A percentile compares a stretch with the other conserved stretches of the same genome.
phyloP scores from a whole-genome alignment of 2,888 invertebrate species.

The Rhagonycha fulva region DNA sequence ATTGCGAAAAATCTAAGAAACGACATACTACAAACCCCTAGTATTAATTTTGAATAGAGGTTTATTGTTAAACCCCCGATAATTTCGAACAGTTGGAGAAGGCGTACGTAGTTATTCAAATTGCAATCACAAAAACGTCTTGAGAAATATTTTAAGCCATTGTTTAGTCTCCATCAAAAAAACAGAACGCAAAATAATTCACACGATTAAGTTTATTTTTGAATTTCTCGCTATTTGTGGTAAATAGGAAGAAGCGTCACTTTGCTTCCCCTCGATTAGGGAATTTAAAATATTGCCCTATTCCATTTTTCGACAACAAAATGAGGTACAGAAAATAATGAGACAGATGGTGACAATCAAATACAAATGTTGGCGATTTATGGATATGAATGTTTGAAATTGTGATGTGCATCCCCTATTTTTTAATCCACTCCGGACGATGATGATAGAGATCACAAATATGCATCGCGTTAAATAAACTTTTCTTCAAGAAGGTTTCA shows the following conservation, averaged over 20 bases:
- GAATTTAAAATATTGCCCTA: constrained; percentile 8
- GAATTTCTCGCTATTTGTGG: not conserved
- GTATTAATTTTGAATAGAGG: not conserved
- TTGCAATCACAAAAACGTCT: not conserved
- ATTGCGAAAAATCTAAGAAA: not conserved
- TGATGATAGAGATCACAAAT: not conserved
- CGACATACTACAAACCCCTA: not conserved
- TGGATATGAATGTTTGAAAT: not conserved
- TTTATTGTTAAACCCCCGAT: not conserved
- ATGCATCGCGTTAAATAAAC: not conserved
- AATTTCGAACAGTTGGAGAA: not conserved
- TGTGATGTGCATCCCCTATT: not conserved
- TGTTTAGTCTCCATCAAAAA: not conserved
- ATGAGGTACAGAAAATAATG: not conserved
- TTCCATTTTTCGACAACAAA: constrained; percentile 8
- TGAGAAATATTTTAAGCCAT: not conserved
- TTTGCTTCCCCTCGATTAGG: not conserved
- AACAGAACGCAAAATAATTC: not conserved
- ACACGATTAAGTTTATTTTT: not conserved
- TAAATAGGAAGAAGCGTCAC: not conserved
- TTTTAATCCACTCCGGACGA: not conserved
- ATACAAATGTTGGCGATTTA: not conserved
- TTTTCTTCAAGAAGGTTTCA: not conserved
- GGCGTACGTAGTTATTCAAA: not conserved
- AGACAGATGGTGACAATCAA: constrained; percentile 2